These are phyloP conservation scores for Albula goreensis DNA, from an alignment of 2,113 vertebrate species.

Conservation along the genomic window DNA sequence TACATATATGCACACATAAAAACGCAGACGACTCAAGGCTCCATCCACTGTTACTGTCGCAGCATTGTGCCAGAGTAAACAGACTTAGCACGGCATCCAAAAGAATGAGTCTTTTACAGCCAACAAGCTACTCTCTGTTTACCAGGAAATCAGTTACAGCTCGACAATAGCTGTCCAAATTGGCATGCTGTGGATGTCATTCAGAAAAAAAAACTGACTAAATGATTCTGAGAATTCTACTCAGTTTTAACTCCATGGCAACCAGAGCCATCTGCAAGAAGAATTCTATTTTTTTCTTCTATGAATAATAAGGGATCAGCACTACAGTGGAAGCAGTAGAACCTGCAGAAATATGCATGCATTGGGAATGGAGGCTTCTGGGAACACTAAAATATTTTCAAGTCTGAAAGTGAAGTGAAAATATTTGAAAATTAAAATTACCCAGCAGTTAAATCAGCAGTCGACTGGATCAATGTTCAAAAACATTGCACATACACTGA, in stretches of 20 bases:
- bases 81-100: neutral
- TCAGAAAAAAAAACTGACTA: neutral
- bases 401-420: no score
- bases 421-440: no score
- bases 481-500: no score
- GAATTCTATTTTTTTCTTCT: neutral
- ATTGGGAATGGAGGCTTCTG: no score
- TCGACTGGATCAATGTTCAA: no score
- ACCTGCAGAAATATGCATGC: no score
- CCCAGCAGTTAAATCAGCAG: no score
- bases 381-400: no score
- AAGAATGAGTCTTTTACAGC: neutral
- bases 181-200: neutral
- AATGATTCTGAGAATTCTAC: neutral
- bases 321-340: no score
- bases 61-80: constrained; percentile 31
- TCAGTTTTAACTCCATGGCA: neutral
- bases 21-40: neutral
- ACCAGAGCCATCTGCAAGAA: neutral
- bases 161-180: neutral
- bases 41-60: constrained; percentile 28
- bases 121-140: neutral
- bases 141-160: neutral
- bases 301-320: neutral
- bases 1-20: neutral